A percentile compares a stretch with the other conserved stretches of the same genome.
These are phyloP conservation scores for Poeciliopsis turrubarensis DNA, from an alignment of 2,113 vertebrate genomes.

Conservation along the genomic window DNA sequence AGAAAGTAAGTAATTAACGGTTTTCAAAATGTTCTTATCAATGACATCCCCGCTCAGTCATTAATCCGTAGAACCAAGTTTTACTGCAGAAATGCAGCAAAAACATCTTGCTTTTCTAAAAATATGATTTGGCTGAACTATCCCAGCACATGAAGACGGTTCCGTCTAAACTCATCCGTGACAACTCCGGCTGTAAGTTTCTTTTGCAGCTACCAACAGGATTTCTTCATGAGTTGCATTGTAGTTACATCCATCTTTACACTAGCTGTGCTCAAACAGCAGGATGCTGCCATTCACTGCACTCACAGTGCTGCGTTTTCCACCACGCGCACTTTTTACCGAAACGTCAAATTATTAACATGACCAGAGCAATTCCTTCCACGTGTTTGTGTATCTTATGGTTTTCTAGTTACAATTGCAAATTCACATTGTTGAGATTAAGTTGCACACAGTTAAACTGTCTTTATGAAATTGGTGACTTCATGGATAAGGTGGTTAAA, in stretches of 20 bases:
- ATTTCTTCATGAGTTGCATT: neutral
- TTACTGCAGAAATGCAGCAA: too few species aligned
- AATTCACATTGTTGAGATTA: too few species aligned
- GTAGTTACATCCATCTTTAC: neutral
- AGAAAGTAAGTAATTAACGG: neutral
- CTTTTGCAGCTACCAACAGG: neutral
- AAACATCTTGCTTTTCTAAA: too few species aligned
- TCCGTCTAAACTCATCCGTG: too few species aligned
- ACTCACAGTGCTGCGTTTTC: neutral
- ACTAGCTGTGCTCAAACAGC: neutral
- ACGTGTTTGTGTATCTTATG: too few species aligned
- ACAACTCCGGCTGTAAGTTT: too few species aligned
- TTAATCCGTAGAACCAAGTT: too few species aligned
- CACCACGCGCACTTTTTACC: neutral
- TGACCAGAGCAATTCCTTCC: neutral
- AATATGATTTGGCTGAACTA: neutral
- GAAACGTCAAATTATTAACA: neutral
- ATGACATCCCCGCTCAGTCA: too few species aligned
- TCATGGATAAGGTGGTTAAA: neutral
- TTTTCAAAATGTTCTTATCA: too few species aligned
- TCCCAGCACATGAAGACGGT: neutral
- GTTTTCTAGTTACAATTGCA: too few species aligned
- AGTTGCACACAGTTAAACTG: too few species aligned
- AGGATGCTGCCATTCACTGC: neutral
- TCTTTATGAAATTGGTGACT: neutral